Conservation (phyloP, 1,140 invertebrate genomes). For the Thaumatotibia leucotreta region DNA sequence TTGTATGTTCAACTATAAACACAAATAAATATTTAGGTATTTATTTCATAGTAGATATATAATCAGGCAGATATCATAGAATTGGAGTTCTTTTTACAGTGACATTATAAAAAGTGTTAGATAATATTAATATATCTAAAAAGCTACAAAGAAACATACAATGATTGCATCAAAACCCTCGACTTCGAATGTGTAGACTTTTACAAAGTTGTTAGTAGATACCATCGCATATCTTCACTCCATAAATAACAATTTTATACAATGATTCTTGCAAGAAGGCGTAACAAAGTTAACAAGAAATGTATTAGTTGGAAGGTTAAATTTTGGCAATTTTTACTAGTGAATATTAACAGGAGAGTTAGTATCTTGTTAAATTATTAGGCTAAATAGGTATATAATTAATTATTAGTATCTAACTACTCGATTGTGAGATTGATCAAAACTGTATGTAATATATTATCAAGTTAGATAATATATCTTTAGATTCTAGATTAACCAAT, state of each 20-base stretch:
- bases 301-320: slow-evolving; percentile 50
- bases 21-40: too few species aligned
- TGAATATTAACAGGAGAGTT: slow-evolving; percentile 57
- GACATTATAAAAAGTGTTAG: too few species aligned
- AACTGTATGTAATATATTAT: slow-evolving; percentile 13
- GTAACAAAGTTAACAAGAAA: slow-evolving; percentile 60
- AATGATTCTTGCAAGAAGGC: slow-evolving; percentile 32
- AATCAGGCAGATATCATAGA: too few species aligned
- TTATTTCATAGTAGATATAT: too few species aligned
- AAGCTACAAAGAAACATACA: neutral
- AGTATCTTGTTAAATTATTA: slow-evolving; percentile 45
- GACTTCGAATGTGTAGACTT: neutral
- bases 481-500: neutral
- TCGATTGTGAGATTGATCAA: slow-evolving; percentile 43
- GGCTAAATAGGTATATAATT: slow-evolving; percentile 40
- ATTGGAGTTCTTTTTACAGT: too few species aligned
- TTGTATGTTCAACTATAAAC: neutral
- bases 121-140: neutral
- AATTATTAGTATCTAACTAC: slow-evolving; percentile 52
- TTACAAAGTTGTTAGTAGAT: neutral
- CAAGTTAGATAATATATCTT: neutral
- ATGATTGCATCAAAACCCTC: neutral
- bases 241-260: slow-evolving; percentile 19
- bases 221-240: slow-evolving; percentile 25
- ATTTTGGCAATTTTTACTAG: slow-evolving; percentile 62